Evolutionary conservation across 2,113 vertebrate genomes (phyloP).

Genomic region (Strix uralensis): DNA sequence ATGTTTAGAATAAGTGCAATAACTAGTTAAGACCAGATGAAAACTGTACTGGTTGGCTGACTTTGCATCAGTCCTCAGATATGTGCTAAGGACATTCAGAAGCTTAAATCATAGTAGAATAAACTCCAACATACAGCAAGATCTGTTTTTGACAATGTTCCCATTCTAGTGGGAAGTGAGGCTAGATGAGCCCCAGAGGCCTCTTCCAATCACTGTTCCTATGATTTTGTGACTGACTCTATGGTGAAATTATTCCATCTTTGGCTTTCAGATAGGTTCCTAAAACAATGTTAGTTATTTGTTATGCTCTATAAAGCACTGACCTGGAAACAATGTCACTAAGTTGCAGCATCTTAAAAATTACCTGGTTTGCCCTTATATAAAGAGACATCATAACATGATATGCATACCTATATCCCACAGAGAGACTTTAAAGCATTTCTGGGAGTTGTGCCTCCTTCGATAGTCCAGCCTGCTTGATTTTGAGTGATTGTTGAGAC

Average conservation of each 20-base stretch:
- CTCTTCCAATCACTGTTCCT: neutral
- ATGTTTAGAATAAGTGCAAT: neutral
- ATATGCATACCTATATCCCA: neutral
- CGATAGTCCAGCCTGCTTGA: neutral
- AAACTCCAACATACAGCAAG: neutral
- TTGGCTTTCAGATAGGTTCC: neutral
- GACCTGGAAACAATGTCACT: neutral
- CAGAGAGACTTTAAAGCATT: neutral
- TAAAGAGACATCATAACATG: neutral
- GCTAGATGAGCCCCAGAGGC: neutral
- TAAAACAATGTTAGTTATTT: neutral
- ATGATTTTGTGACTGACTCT: neutral
- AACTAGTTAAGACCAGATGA: neutral
- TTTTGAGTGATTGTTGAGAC: neutral
- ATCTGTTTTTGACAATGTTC: neutral
- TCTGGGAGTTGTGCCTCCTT: neutral
- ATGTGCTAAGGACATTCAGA: neutral
- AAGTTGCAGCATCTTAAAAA: neutral
- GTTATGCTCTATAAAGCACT: neutral
- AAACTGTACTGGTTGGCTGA: neutral
- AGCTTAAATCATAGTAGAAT: neutral
- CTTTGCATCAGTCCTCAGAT: neutral
- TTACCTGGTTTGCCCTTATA: neutral
- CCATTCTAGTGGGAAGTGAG: neutral
- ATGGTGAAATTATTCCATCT: neutral